Conservation (phyloP, 2,113 vertebrate species). For the Capreolus pygargus region DNA sequence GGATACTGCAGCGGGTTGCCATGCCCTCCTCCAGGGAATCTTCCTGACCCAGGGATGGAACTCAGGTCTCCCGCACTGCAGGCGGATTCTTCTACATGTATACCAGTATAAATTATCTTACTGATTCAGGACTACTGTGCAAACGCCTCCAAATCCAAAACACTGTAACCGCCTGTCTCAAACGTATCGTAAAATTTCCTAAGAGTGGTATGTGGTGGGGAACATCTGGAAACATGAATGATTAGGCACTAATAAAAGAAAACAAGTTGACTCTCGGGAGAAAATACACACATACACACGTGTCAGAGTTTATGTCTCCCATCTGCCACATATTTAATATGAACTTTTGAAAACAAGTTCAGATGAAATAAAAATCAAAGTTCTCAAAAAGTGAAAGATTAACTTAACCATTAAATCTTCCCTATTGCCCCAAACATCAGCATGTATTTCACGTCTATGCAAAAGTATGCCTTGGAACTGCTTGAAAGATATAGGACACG, state of each 20-base stretch:
- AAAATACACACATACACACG: constrained; percentile 41
- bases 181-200: background rate
- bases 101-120: background rate
- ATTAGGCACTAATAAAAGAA: background rate
- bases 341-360: constrained; percentile 59
- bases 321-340: constrained; percentile 40
- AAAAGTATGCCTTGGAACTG: constrained; percentile 33
- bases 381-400: constrained; percentile 48
- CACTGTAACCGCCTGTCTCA: background rate
- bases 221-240: background rate
- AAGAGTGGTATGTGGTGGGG: background rate
- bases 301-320: background rate
- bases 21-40: background rate
- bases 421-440: constrained; percentile 30
- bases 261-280: constrained; percentile 14
- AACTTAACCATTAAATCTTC: constrained; percentile 55
- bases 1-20: background rate
- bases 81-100: background rate
- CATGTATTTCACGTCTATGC: constrained; percentile 31
- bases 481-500: constrained; percentile 48
- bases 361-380: constrained; percentile 49
- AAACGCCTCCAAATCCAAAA: background rate
- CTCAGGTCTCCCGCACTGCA: background rate
- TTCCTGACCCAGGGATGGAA: background rate
- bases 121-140: background rate